These are phyloP conservation scores for Dysmachus trigonus DNA, from an alignment of 2,888 invertebrate genomes.

Conservation along the genomic window DNA sequence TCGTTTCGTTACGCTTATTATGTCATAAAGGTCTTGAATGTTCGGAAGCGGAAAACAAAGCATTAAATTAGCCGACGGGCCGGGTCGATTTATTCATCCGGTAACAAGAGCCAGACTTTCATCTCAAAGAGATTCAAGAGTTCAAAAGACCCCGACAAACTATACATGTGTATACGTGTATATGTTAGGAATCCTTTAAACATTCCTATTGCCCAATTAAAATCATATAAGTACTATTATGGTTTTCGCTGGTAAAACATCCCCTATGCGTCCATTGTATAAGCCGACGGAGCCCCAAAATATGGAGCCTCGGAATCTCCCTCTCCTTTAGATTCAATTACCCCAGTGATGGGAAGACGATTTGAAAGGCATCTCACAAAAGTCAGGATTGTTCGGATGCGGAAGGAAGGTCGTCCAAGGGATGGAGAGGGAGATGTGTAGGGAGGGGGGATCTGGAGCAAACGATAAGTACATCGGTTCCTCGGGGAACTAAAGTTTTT, in stretches of 20 bases:
- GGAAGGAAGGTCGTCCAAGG: not conserved
- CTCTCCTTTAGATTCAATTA: not conserved
- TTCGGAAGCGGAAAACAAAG: not conserved
- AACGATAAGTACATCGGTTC: slow-evolving; percentile 12
- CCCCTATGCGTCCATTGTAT: not conserved
- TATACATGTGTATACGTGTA: not conserved
- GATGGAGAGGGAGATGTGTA: no score
- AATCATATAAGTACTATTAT: not conserved
- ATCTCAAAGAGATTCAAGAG: not conserved
- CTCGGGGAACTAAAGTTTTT: slow-evolving; percentile 41
- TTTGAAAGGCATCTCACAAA: slow-evolving; percentile 10
- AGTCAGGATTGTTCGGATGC: slow-evolving; percentile 5
- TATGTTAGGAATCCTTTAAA: not conserved
- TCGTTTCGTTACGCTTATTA: not conserved
- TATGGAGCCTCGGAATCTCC: not conserved
- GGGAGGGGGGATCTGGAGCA: not conserved
- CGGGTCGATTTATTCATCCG: not conserved
- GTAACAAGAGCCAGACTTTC: not conserved
- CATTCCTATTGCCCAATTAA: not conserved
- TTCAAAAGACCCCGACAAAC: not conserved
- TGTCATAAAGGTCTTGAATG: not conserved
- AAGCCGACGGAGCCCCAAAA: not conserved
- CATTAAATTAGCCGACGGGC: not conserved
- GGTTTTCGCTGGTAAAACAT: not conserved
- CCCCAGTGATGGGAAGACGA: not conserved